Conservation (phyloP, 1,140 invertebrate species). For the Andrena cerasifolii region DNA sequence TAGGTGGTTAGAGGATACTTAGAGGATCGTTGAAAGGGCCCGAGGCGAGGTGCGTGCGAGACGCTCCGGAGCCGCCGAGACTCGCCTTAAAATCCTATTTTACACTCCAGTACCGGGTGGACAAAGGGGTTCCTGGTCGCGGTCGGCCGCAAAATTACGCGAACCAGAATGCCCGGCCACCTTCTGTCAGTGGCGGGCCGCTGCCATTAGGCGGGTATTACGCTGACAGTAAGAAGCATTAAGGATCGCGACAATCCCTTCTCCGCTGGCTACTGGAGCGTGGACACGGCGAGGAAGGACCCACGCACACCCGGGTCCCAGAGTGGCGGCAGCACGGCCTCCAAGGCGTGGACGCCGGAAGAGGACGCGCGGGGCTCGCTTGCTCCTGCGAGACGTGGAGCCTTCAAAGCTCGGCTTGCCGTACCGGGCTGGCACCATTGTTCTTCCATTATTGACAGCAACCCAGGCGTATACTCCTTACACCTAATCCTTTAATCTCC, state of each 20-base stretch:
- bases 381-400: constrained; percentile 44
- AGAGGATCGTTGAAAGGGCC: not conserved
- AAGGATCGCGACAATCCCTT: constrained; percentile 70
- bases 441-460: constrained; percentile 76
- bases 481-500: constrained; percentile 79
- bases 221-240: constrained; percentile 74
- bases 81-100: constrained; percentile 66
- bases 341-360: constrained; percentile 24
- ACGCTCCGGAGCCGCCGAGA: not conserved
- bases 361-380: constrained; percentile 42
- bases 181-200: constrained; percentile 33
- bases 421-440: constrained; percentile 67
- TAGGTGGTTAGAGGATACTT: not conserved
- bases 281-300: constrained; percentile 27
- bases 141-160: constrained; percentile 65
- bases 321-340: too few species aligned
- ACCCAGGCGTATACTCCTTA: constrained; percentile 74
- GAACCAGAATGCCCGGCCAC: constrained; percentile 42
- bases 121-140: constrained; percentile 54
- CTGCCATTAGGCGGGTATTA: constrained; percentile 69
- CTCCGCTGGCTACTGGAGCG: constrained; percentile 66
- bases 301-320: not conserved
- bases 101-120: constrained; percentile 63
- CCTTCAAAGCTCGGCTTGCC: constrained; percentile 44
- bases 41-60: not conserved